Evolutionary conservation across 2,888 invertebrate genomes (phyloP), one percentile per base, ranked within the genome.

Genomic region (Neoascia interrupta): DNA sequence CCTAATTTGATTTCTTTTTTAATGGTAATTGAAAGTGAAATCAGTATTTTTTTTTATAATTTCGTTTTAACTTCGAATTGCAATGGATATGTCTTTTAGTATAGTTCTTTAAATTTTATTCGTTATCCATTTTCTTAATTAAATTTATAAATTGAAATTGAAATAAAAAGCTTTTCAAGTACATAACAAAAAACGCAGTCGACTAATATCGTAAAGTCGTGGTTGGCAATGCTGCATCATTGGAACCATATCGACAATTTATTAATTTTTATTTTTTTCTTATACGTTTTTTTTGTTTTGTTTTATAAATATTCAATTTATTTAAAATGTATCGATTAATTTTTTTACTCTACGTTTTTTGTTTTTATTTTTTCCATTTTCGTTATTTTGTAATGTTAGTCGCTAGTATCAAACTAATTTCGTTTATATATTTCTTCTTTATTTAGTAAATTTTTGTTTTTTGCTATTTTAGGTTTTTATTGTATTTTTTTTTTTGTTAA

Each of bases 41-140:
- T 56, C 19, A 79, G 18, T 66, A 51, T 64, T 47, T 58, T 41
- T 72, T 54, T 51, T 43, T 73, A 58, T 64, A 41, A 31, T 10
- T 15, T 56, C 10, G 21, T 49, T 66, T 43, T 43, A 15, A 73
- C 37, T 68, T 79, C 79, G 72, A 79, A 73, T 73, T 79, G 66
- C 68, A 79, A 79, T 79, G 79, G 79, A 79, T 79, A 79, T 79
- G 79, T 79, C 79, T 79, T 68, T 56, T 69, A 63, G 63, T 19
- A n/a, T 31, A 6, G 31, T 31, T 31, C 8, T 47, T 41, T 61
- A 66, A 54, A 54, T 41, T 73, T 73, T 68, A 68, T 54, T 73
- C 72, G 53, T 73, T 61, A 66, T 68, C 76, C 72, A 72, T 79
- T 79, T 60, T 56, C 64, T 51, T 41, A 31, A 5, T 37, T 51